A percentile compares a stretch with the other conserved stretches of the same genome.
Conservation (phyloP, 2,797 vertebrate species). For the Cygnus olor region DNA sequence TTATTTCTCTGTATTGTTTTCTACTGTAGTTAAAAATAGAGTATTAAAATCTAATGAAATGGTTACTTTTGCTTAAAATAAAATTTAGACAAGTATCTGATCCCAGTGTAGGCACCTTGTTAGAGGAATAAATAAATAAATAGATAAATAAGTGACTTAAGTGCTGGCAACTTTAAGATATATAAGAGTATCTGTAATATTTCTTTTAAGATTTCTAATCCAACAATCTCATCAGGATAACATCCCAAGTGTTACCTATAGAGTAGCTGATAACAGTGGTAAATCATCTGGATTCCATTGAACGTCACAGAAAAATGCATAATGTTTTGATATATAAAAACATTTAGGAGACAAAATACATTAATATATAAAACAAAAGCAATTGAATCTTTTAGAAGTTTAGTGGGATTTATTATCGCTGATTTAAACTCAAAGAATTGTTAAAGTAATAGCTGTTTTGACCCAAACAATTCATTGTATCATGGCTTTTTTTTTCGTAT, state of each 20-base stretch:
- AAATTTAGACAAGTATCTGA: not conserved
- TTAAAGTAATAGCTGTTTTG: not conserved
- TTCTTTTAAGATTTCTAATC: not conserved
- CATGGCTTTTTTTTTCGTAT: not conserved
- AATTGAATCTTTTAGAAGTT: not conserved
- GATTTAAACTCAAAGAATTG: not conserved
- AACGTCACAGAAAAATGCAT: not conserved
- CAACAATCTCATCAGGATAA: not conserved
- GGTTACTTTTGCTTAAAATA: not conserved
- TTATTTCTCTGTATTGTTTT: not conserved
- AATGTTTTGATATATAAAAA: not conserved
- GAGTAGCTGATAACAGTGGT: not conserved
- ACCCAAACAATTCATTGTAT: not conserved
- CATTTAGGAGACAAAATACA: not conserved
- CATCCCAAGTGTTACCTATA: not conserved
- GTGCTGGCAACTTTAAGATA: not conserved
- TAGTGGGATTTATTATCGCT: not conserved
- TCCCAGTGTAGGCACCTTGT: not conserved
- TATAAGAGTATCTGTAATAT: not conserved
- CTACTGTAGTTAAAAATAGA: not conserved
- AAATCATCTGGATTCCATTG: not conserved
- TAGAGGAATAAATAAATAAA: not conserved
- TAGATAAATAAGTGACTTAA: not conserved
- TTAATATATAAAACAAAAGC: not conserved
- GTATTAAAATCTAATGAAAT: not conserved